These are phyloP conservation scores for Paramisgurnus dabryanus DNA, from an alignment of 2,113 vertebrate species.

Conservation along the genomic window DNA sequence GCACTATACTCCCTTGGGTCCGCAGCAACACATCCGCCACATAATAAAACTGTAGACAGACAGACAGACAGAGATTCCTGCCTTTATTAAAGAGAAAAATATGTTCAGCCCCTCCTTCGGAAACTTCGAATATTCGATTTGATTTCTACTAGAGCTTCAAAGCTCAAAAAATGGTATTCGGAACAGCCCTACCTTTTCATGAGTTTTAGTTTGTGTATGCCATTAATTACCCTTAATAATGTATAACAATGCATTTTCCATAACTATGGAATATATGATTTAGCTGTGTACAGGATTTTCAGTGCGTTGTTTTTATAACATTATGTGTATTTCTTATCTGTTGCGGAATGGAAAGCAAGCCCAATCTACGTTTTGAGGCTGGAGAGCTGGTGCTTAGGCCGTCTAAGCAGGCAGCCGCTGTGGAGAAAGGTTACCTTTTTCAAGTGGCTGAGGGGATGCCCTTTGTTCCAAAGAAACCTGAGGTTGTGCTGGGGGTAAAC, in stretches of 20 bases:
- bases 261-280: not conserved
- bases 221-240: not conserved
- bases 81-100: too few species aligned
- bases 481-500: not conserved
- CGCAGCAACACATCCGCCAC: too few species aligned
- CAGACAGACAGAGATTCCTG: too few species aligned
- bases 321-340: not conserved
- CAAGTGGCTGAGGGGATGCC: not conserved
- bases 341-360: constrained; percentile 14
- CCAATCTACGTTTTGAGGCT: not conserved
- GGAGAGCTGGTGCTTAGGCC: not conserved
- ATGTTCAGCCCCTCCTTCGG: too few species aligned
- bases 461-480: not conserved
- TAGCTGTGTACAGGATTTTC: not conserved
- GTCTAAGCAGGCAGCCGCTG: not conserved
- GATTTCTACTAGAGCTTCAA: too few species aligned
- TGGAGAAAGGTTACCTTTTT: not conserved
- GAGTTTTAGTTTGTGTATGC: too few species aligned
- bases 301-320: not conserved
- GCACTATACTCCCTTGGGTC: too few species aligned
- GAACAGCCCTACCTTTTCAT: too few species aligned
- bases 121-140: too few species aligned
- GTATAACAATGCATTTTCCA: not conserved
- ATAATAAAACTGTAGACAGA: too few species aligned
- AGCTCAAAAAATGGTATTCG: too few species aligned